Percentiles rank a stretch among this genome's conserved stretches.
Conservation (phyloP, 2,888 invertebrate species). For the Aleiodes leptofemur region DNA sequence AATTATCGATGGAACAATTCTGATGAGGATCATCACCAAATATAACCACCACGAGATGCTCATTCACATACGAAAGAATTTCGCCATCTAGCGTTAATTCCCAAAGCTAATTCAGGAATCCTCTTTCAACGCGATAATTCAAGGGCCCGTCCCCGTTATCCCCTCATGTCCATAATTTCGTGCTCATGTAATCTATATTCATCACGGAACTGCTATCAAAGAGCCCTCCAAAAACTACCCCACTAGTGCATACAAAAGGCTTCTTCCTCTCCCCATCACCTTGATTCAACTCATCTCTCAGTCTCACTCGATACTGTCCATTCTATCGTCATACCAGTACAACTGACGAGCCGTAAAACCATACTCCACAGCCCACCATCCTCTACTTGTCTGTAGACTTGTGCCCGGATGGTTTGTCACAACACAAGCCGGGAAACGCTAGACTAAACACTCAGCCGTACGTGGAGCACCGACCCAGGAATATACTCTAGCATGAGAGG, state of each 20-base stretch:
- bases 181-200: neutral
- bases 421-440: conserved; percentile 68
- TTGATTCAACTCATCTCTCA: conserved; percentile 50
- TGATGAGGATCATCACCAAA: no score
- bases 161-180: neutral
- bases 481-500: conserved; percentile 36
- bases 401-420: conserved; percentile 70
- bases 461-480: conserved; percentile 63
- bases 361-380: conserved; percentile 17
- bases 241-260: no score
- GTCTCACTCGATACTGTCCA: conserved; percentile 20
- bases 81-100: no score
- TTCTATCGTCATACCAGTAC: conserved; percentile 20
- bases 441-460: conserved; percentile 72
- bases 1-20: no score
- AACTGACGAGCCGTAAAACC: conserved; percentile 16
- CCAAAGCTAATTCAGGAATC: no score
- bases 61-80: no score
- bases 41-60: no score
- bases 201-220: conserved; percentile 45
- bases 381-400: conserved; percentile 48
- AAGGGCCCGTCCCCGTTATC: no score
- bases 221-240: conserved; percentile 7
- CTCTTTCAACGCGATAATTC: no score
- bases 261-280: conserved; percentile 56